A percentile compares a stretch with the other conserved stretches of the same genome.
phyloP scores from a whole-genome alignment of 2,888 invertebrate genomes.

The Cordilura impudica region DNA sequence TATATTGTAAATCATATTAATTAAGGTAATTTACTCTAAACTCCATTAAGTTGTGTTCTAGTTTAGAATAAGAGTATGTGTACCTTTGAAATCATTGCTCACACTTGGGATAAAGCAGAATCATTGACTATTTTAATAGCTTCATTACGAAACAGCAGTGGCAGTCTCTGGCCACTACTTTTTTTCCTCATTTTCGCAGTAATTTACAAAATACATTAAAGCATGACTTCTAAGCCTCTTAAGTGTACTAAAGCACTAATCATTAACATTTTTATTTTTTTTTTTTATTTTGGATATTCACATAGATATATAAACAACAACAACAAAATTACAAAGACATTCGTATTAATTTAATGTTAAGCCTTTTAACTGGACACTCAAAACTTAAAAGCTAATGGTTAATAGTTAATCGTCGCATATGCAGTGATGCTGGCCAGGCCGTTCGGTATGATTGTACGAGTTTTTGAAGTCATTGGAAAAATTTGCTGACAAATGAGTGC shows the following conservation, averaged over 20 bases:
- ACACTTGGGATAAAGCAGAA: neutral
- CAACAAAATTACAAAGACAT: neutral
- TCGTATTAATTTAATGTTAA: constrained; percentile 47
- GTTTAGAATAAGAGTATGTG: neutral
- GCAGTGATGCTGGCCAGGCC: neutral
- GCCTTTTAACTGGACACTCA: constrained; percentile 33
- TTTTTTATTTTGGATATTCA: constrained; percentile 9
- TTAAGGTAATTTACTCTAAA: neutral
- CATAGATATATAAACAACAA: neutral
- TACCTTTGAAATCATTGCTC: neutral
- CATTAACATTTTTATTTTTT: constrained; percentile 38
- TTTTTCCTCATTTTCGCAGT: constrained; percentile 5
- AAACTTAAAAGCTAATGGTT: constrained; percentile 32
- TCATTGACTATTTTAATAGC: constrained; percentile 23
- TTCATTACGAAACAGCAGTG: constrained; percentile 23
- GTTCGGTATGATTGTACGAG: no score
- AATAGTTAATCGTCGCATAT: constrained; percentile 8
- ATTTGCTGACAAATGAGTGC: constrained; percentile 34
- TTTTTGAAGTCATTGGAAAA: constrained; percentile 2
- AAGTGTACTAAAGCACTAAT: constrained; percentile 39
- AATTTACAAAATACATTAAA: constrained; percentile 41
- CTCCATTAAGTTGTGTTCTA: neutral
- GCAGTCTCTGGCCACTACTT: neutral
- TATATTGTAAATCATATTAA: neutral
- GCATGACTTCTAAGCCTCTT: constrained; percentile 46